phyloP scores from a whole-genome alignment of 2,113 vertebrate genomes.

The Sebastes schlegelii region DNA sequence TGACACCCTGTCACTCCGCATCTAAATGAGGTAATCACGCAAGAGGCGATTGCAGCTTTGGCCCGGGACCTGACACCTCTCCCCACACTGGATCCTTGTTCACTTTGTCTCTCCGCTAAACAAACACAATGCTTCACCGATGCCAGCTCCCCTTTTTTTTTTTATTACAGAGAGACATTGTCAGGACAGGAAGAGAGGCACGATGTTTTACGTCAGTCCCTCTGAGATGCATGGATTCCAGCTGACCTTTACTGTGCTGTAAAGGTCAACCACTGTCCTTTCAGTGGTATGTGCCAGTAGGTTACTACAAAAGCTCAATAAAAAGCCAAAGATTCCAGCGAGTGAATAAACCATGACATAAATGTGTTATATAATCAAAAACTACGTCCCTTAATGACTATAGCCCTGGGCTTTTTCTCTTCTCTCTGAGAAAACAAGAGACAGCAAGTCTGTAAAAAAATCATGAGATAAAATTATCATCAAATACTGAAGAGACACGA shows the following conservation, averaged over 20 bases:
- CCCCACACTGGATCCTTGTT: slow-evolving; percentile 44
- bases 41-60: slow-evolving; percentile 63
- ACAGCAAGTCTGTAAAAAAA: slow-evolving; percentile 15
- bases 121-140: slow-evolving; percentile 37
- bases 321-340: slow-evolving; percentile 42
- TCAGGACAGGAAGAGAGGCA: slow-evolving; percentile 24
- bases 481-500: neutral
- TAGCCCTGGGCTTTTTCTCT: neutral
- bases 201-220: neutral
- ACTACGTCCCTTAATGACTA: slow-evolving; percentile 21
- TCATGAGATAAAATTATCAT: slow-evolving; percentile 1
- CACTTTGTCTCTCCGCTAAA: slow-evolving; percentile 39
- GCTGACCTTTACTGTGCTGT: slow-evolving; percentile 9
- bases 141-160: neutral
- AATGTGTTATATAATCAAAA: slow-evolving; percentile 54
- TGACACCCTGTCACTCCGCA: slow-evolving; percentile 68
- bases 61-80: slow-evolving; percentile 42
- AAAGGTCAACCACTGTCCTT: slow-evolving; percentile 40
- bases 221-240: slow-evolving; percentile 16
- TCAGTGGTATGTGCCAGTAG: slow-evolving; percentile 24
- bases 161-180: slow-evolving; percentile 17
- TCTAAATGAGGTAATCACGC: slow-evolving; percentile 66
- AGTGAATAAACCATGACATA: slow-evolving; percentile 47
- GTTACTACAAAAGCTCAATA: slow-evolving; percentile 48
- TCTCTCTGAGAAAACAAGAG: slow-evolving; percentile 6